Conservation (phyloP, 2,797 vertebrate genomes). For the Gallirallus australis region DNA sequence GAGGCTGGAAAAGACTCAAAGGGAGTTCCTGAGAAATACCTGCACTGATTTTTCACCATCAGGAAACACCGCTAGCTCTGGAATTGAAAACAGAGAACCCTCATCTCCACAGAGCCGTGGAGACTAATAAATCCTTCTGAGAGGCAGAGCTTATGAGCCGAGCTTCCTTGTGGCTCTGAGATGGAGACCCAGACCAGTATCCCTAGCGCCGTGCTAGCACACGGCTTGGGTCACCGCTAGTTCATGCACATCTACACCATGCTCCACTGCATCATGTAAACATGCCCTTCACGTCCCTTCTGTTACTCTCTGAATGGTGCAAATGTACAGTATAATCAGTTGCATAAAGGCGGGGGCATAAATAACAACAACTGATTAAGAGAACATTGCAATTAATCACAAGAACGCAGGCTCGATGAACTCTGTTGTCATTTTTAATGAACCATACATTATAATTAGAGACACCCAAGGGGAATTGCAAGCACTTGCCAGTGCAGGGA, state of each 20-base stretch:
- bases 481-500: background rate
- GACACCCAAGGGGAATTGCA: slow-evolving; percentile 7
- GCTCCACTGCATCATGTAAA: background rate
- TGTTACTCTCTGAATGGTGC: background rate
- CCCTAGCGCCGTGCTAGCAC: background rate
- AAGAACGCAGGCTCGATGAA: slow-evolving; percentile 25
- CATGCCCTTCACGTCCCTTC: background rate
- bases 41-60: background rate
- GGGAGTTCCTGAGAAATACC: background rate
- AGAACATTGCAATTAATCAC: slow-evolving; percentile 32
- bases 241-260: background rate
- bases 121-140: background rate
- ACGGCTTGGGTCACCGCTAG: background rate
- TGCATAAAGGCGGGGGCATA: slow-evolving; percentile 7
- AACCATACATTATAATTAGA: slow-evolving; percentile 31
- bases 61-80: background rate
- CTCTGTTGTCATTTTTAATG: slow-evolving; percentile 55
- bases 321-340: slow-evolving; percentile 3
- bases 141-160: background rate
- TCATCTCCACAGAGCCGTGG: background rate
- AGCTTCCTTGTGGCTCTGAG: background rate
- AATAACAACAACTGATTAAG: slow-evolving; percentile 56
- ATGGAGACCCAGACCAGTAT: accelerated
- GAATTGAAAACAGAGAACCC: background rate
- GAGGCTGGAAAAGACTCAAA: background rate